Base-by-base conservation (phyloP, 1,140 invertebrate genomes). In the Piezodorus guildinii region DNA sequence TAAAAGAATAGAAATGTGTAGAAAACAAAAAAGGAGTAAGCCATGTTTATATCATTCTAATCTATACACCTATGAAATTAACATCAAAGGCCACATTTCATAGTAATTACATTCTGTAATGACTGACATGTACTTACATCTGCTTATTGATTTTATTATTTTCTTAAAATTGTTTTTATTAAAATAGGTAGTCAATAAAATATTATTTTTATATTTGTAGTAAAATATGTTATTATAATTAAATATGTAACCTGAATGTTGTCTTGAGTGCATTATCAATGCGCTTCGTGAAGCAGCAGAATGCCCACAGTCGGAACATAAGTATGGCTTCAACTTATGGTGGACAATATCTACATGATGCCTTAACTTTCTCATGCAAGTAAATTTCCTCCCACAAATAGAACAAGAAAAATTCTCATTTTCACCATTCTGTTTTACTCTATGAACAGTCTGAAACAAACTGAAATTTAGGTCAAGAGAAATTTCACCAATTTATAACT, bases 281-380 rank as follows among this genome's bases (percentile, higher is more conserved):
- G 82, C 81, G 69, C 76, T 78, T 66, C 78, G 83, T 45, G 76
- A 81, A 63, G 82, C 77, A 44, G 85, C 73, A 49, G 81, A 76
- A 71, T 88, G 85, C 25, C 84, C 82, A 75, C 90, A 92, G 64
- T 80, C 79, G 43, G 76, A 75, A 70, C 89, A 92, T n/a, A 83
- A 77, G 70, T 81, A 86, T 1, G 81, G 84, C 65, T 82, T 83
- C 52, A 82, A 65, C 72, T 86, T 86, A 14, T 82, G 79, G 70
- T 88, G 86, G 0, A 86, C 83, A 25, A 78, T 79, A 61, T 81
- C 77, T 15, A 80, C 77, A 68, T 88, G 86, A 23, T 78, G 76
- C 45, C 75, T 75, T n/a, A 88, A 70, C 68, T 81, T 76, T 54
- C 81, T 75, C 45, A 76, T 74, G 68, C 80, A 82, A 1, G 77